phyloP scores from a whole-genome alignment of 2,888 invertebrate species.

The Eubasilissa splendida region DNA sequence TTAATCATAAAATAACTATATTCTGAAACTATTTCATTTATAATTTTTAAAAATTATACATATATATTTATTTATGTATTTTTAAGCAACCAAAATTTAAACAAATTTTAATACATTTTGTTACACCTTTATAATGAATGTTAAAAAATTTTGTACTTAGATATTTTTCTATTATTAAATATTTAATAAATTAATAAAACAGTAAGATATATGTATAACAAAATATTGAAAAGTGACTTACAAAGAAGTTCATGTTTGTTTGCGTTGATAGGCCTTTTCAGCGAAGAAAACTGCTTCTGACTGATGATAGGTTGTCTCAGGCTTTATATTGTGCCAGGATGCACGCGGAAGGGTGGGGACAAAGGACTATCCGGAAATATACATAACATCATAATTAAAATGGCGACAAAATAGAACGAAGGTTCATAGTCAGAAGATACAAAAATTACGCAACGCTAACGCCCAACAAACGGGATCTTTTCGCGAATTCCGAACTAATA shows the following conservation, averaged over 20 bases:
- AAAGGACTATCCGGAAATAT: slow-evolving; percentile 3
- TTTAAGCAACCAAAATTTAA: too few species aligned
- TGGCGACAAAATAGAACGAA: too few species aligned
- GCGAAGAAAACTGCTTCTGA: slow-evolving; percentile 32
- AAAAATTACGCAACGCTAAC: not conserved
- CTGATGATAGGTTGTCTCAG: not conserved
- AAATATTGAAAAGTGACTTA: not conserved
- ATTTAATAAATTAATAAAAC: not conserved
- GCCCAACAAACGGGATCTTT: too few species aligned
- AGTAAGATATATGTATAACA: too few species aligned
- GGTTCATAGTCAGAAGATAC: not conserved
- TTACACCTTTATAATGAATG: too few species aligned
- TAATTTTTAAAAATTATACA: too few species aligned
- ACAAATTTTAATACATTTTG: too few species aligned
- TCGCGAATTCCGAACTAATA: too few species aligned
- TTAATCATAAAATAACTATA: too few species aligned
- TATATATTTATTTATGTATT: too few species aligned
- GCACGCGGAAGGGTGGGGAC: not conserved
- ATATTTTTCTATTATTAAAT: not conserved
- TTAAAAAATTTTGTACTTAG: not conserved
- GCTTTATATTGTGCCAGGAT: slow-evolving; percentile 21
- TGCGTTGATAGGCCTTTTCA: slow-evolving; percentile 21
- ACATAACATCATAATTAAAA: not conserved
- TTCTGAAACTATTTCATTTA: too few species aligned
- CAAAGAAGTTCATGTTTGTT: slow-evolving; percentile 11